These are phyloP conservation scores for Macrosoma leucophasiata DNA, from an alignment of 2,888 invertebrate species.

Conservation along the genomic window DNA sequence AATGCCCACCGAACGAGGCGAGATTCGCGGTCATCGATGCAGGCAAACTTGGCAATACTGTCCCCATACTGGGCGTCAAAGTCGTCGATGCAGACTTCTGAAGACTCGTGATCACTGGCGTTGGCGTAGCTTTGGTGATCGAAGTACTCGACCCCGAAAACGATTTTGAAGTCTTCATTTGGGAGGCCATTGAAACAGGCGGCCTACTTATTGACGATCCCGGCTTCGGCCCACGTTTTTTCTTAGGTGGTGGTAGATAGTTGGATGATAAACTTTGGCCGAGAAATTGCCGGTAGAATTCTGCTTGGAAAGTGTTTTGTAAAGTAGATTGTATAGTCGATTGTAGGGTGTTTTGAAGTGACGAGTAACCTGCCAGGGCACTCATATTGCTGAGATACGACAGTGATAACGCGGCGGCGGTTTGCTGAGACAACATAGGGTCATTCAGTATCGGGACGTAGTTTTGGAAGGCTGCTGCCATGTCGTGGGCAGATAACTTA, in stretches of 20 bases:
- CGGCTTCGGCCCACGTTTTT: constrained; percentile 55
- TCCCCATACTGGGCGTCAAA: constrained; percentile 56
- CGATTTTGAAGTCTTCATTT: constrained; percentile 38
- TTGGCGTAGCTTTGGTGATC: constrained; percentile 35
- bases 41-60: constrained; percentile 52
- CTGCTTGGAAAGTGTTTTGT: constrained; percentile 59
- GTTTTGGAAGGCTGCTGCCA: constrained; percentile 55
- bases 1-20: constrained; percentile 24
- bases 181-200: constrained; percentile 27
- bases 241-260: constrained; percentile 48
- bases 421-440: constrained; percentile 49
- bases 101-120: constrained; percentile 34
- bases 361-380: constrained; percentile 49
- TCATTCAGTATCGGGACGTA: constrained; percentile 59
- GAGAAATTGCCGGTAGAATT: constrained; percentile 60
- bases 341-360: constrained; percentile 48
- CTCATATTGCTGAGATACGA: constrained; percentile 56
- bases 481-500: constrained; percentile 54
- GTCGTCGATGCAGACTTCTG: constrained; percentile 42
- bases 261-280: constrained; percentile 49
- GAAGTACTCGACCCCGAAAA: constrained; percentile 27
- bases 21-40: constrained; percentile 54
- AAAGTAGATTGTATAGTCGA: constrained; percentile 41
- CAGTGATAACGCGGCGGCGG: constrained; percentile 53
- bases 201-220: constrained; percentile 19